Evolutionary conservation across 2,888 invertebrate species (phyloP), one percentile per base, ranked within the genome.

Genomic region (Parapristionchus giblindavisi): DNA sequence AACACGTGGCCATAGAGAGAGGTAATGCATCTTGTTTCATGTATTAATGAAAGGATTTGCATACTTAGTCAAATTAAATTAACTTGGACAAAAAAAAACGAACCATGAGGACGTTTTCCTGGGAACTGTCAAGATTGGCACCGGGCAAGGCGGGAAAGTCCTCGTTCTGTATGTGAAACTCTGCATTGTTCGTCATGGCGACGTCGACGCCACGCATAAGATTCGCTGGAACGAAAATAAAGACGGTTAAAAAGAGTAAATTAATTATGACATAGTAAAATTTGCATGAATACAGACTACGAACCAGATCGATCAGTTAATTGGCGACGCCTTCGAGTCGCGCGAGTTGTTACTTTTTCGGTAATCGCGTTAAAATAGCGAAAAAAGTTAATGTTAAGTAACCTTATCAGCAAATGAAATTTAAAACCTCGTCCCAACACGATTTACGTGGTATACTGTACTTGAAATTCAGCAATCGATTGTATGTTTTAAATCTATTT

Each of bases 61-160:
- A 65, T 65, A 61, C 36, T 2, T 24, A 65, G 38, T 27, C 63
- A 65, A 65, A 61, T 21, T 61, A 38, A 17, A 43, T n/a, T n/a
- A n/a, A n/a, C n/a, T n/a, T n/a, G n/a, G n/a, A n/a, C n/a, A n/a
- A n/a, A n/a, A n/a, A n/a, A 29, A 29, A 65, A 65, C 68, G 51
- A 34, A 68, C 68, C 68, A 68, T 36, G 24, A 68, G 34, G 68
- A 52, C 21, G 8, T 38, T 52, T 34, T 52, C 52, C 29, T 60
- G 70, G 43, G 43, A n/a, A 38, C 56, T 52, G 48, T 75, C 66
- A n/a, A 76, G 58, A 24, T 32, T 56, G 58, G 81, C 78, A 87
- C 98, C 98, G 82, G 98, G 99, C 89, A 99, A 91, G 89, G 99
- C 99, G 85, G 99, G 99, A 90, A 99, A 99, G 91, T 99, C 99